Evolutionary conservation across 1,140 invertebrate species (phyloP).

Genomic region (Drosophila micromelanica): DNA sequence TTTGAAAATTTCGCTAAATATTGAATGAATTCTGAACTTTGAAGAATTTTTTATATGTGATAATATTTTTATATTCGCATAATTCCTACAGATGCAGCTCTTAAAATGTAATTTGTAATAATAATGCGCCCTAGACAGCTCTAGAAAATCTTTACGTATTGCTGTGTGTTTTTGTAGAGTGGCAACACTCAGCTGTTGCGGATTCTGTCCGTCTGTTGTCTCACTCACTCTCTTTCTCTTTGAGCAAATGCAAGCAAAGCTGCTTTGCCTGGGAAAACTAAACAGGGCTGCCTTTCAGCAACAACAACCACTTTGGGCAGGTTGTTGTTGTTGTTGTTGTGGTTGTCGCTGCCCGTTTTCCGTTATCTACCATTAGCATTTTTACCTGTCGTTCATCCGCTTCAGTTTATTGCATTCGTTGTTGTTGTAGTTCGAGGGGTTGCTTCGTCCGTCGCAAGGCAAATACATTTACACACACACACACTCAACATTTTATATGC

Average conservation of each 20-base stretch:
- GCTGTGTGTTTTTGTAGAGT: not conserved
- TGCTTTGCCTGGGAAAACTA: constrained; percentile 46
- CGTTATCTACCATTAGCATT: constrained; percentile 57
- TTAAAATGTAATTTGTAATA: too few relatives aligned
- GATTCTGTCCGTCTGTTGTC: constrained; percentile 25
- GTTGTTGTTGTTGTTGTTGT: constrained; percentile 36
- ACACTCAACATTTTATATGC: constrained; percentile 9
- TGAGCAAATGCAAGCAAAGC: constrained; percentile 55
- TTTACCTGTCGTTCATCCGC: constrained; percentile 66
- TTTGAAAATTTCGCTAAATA: too few relatives aligned
- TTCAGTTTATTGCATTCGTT: constrained; percentile 35
- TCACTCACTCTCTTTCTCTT: not conserved
- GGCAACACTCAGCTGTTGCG: constrained; percentile 26
- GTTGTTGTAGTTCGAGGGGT: constrained; percentile 38
- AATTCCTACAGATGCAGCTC: too few relatives aligned
- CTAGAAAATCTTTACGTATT: not conserved
- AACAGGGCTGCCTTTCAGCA: constrained; percentile 29
- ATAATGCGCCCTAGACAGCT: not conserved
- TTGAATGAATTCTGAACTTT: too few relatives aligned
- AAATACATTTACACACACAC: constrained; percentile 9
- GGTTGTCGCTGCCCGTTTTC: constrained; percentile 19
- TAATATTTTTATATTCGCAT: too few relatives aligned
- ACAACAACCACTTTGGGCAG: constrained; percentile 22
- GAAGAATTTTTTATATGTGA: too few relatives aligned
- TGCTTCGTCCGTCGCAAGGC: constrained; percentile 32